Percentiles rank a stretch among this genome's conserved stretches.
phyloP scores from a whole-genome alignment of 2,797 vertebrate genomes.

The Nannoperca obscura region DNA sequence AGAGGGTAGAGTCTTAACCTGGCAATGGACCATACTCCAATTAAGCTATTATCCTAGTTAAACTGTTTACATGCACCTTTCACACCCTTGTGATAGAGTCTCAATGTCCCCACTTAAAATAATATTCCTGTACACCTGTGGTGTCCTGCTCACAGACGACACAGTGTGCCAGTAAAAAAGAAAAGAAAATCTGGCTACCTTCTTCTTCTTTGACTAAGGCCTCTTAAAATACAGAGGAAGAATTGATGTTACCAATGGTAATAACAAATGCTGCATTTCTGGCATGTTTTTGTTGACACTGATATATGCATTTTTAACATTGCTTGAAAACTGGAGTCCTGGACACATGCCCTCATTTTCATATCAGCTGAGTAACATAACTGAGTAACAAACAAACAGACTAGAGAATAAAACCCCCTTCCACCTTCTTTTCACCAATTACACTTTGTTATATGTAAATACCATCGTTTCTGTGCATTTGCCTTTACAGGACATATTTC shows the following conservation, averaged over 20 bases:
- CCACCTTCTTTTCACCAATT: background rate
- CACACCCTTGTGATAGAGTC: constrained; percentile 12
- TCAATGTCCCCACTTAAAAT: constrained; percentile 24
- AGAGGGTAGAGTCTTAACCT: constrained; percentile 7
- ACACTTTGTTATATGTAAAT: background rate
- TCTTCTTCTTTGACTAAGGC: background rate
- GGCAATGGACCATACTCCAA: constrained; percentile 17
- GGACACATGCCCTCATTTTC: background rate
- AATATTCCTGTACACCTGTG: constrained; percentile 4
- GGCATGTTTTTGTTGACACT: background rate
- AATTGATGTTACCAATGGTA: background rate
- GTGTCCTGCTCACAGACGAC: constrained; percentile 1
- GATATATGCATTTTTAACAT: background rate
- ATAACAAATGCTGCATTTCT: background rate
- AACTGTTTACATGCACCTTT: constrained; percentile 44
- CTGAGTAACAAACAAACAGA: constrained; percentile 17
- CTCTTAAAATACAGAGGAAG: background rate
- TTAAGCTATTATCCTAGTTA: constrained; percentile 44
- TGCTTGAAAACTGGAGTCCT: background rate
- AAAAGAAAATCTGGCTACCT: background rate
- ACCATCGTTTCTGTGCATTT: background rate
- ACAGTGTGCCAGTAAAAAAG: background rate
- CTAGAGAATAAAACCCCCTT: background rate
- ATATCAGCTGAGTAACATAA: background rate
- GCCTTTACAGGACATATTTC: too few species aligned